Conservation (phyloP, 2,113 vertebrate genomes). For the Melanerpes formicivorus region DNA sequence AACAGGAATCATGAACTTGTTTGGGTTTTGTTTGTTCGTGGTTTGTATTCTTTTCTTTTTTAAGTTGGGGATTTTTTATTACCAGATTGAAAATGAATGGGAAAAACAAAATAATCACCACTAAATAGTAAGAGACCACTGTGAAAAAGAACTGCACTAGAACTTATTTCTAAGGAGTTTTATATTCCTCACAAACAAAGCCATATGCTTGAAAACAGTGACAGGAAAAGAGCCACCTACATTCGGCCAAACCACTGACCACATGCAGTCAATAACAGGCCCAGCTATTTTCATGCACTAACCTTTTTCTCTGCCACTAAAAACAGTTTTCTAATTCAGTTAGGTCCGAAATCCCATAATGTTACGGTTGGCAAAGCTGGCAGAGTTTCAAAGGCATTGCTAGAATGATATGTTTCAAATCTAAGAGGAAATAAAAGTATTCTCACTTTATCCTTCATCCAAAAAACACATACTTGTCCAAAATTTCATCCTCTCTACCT, state of each 20-base stretch:
- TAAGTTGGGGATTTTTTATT: background rate
- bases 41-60: background rate
- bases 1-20: constrained; percentile 8
- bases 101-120: constrained; percentile 14
- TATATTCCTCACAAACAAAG: constrained; percentile 54
- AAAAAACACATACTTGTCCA: constrained; percentile 56
- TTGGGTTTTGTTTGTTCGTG: no score
- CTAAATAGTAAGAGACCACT: constrained; percentile 23
- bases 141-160: constrained; percentile 35
- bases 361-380: constrained; percentile 60
- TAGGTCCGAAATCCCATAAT: constrained; percentile 67
- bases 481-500: constrained; percentile 60
- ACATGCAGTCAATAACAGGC: constrained; percentile 73
- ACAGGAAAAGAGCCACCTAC: constrained; percentile 76
- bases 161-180: constrained; percentile 42
- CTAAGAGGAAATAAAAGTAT: constrained; percentile 62
- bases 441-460: constrained; percentile 67
- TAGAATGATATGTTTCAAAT: constrained; percentile 69
- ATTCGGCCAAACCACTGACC: constrained; percentile 68
- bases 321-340: constrained; percentile 71
- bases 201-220: constrained; percentile 65
- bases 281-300: constrained; percentile 75
- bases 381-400: constrained; percentile 64
- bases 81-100: constrained; percentile 15
- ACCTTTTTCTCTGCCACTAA: constrained; percentile 72